Percentiles rank a stretch among this genome's conserved stretches.
phyloP scores from a whole-genome alignment of 1,140 invertebrate genomes.

The Cydia strobilella region DNA sequence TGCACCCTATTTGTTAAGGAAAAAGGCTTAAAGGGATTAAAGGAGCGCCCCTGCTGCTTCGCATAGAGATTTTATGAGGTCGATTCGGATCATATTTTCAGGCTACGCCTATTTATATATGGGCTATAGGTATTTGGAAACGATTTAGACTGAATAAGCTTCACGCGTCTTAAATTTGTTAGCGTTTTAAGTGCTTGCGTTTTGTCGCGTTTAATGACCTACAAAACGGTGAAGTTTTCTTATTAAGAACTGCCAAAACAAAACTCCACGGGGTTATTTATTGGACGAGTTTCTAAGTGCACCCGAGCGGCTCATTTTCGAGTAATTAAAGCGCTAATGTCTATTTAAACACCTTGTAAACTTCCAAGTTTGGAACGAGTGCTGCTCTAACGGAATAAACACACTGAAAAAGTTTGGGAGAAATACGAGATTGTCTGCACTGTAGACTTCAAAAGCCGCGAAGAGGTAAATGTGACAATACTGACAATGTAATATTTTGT shows the following conservation, averaged over 20 bases:
- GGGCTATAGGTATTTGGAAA: constrained; percentile 22
- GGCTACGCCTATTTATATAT: constrained; percentile 29
- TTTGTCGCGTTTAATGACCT: constrained; percentile 18
- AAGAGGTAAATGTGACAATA: constrained; percentile 16
- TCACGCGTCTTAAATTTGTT: constrained; percentile 6
- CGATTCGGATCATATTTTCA: constrained; percentile 31
- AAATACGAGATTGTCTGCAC: not conserved
- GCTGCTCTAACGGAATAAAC: not conserved
- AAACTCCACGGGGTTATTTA: constrained; percentile 21
- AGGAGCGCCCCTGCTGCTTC: not conserved
- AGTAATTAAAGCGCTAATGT: constrained; percentile 30
- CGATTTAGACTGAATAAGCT: constrained; percentile 17
- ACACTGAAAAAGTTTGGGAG: not conserved
- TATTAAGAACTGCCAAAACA: constrained; percentile 32
- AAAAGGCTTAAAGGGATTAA: constrained; percentile 29
- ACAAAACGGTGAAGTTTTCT: constrained; percentile 26
- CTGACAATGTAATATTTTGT: constrained; percentile 25
- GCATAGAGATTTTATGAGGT: constrained; percentile 26
- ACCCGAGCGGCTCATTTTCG: constrained; percentile 20
- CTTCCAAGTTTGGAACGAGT: not conserved
- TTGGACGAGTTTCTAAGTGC: constrained; percentile 13
- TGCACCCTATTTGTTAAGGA: constrained; percentile 30
- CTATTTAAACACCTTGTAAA: constrained; percentile 32
- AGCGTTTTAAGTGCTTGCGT: constrained; percentile 10
- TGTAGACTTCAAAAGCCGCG: not conserved